phyloP scores from a whole-genome alignment of 2,888 invertebrate genomes.

The Epinotia bilunana region DNA sequence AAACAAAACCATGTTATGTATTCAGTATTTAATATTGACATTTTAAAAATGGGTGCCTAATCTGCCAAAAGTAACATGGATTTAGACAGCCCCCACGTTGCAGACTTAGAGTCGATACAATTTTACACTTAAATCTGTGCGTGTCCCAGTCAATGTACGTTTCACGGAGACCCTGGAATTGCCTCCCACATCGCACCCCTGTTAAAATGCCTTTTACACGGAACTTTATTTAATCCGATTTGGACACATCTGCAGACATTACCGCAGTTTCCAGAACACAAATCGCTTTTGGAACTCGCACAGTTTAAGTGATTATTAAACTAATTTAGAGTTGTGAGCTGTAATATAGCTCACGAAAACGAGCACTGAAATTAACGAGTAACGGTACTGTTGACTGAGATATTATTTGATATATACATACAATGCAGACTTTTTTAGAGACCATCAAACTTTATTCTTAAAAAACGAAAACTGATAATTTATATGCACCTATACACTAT shows the following conservation, averaged over 20 bases:
- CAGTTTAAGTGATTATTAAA: constrained; percentile 12
- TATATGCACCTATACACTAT: not conserved
- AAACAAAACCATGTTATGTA: not conserved
- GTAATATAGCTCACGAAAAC: constrained; percentile 1
- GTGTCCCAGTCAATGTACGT: not conserved
- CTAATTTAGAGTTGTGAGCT: constrained; percentile 2
- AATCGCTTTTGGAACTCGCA: constrained; percentile 13
- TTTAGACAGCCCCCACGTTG: not conserved
- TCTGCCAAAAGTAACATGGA: not conserved
- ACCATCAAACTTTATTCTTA: not conserved
- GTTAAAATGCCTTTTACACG: constrained; percentile 26
- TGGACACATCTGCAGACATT: constrained; percentile 18
- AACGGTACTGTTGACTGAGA: not conserved
- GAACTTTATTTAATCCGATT: constrained; percentile 41
- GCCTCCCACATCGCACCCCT: constrained; percentile 3
- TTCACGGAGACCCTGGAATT: not conserved
- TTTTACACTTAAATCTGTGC: not conserved
- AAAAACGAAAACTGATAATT: not conserved
- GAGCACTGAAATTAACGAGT: not conserved
- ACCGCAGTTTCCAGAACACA: constrained; percentile 23
- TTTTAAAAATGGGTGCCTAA: not conserved
- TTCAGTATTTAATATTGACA: not conserved
- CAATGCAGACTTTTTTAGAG: not conserved
- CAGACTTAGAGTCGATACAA: not conserved
- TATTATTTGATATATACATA: not conserved